Evolutionary conservation across 37 sponge, comb jelly and placozoan genomes (phyloP), one percentile per base, ranked within the genome.

Genomic region (Geodia barretti): DNA sequence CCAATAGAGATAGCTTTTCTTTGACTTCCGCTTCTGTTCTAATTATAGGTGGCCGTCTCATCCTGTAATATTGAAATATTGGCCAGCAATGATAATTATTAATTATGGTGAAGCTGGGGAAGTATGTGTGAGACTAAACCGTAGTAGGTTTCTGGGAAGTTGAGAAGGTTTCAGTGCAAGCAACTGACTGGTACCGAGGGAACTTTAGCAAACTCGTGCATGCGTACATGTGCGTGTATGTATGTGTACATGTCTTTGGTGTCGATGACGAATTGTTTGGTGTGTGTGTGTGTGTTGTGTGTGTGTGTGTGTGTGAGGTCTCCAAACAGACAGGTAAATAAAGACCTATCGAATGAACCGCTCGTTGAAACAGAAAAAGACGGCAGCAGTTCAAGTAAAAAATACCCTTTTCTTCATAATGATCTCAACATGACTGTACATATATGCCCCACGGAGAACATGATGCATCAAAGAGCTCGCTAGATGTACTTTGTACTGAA

Each of bases 41-140:
- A 35, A 97, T 88, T n/a, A 95, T 9, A 25, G 95, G 95, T 68
- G 95, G 95, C 3, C 92, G 73, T 26, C 39, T 34, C 92, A 95
- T 92, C 30, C 95, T 93, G 71, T 47, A 47, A 47, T 47, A 47
- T 47, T 47, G 54, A 7, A 47, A 47, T 47, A n/a, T n/a, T n/a
- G n/a, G n/a, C n/a, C n/a, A n/a, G n/a, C n/a, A n/a, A n/a, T 47
- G 54, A 47, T 17, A 47, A 47, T 17, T 47, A 47, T 47, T 47
- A 47, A 17, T 7, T 47, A 47, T 47, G 54, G n/a, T n/a, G n/a
- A n/a, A n/a, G n/a, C n/a, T n/a, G n/a, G n/a, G n/a, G n/a, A n/a
- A n/a, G n/a, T n/a, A n/a, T n/a, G n/a, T n/a, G n/a, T n/a, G n/a
- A n/a, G n/a, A n/a, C n/a, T n/a, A n/a, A n/a, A n/a, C n/a, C n/a